Base-by-base conservation (phyloP, 2,797 vertebrate species). In the Notoglanidium macrostoma region DNA sequence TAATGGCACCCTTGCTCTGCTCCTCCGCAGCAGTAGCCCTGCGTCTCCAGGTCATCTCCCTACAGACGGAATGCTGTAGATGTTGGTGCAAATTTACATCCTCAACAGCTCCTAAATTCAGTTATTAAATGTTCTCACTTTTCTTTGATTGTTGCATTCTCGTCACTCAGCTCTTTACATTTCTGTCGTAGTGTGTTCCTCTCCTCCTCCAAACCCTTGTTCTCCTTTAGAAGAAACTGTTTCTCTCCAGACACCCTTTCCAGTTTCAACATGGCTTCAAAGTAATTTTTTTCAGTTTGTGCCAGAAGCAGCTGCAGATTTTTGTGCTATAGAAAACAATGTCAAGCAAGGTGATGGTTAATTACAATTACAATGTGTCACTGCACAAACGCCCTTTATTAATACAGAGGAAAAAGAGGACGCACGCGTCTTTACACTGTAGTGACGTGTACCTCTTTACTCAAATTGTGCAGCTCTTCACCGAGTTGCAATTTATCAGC, bases 211-310 rank as follows among this genome's bases (percentile, higher is more conserved):
- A 94, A 88, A 9, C 32, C 88, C 85, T 72, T 83, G 87, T 92
- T 96, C 88, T 96, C 95, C 86, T 94, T 92, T 54, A 92, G 79
- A 17, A 94, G 89, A 29, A 91, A 86, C 88, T 93, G 90, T 44
- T 93, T 95, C 89, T 97, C 96, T 12, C 91, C 93, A 0, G 90
- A 92, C 46, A 91, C 83, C 19, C 94, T 92, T 3, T 96, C 94
- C 90, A 96, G 87, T 85, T 95, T 95, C 92, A 96, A 91, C 92
- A 95, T 92, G 7, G 90, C 89, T 88, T 96, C 95, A 90, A 96
- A 96, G 79, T 91, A 95, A 83, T 87, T 95, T 87, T 93, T 95
- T 91, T 96, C 95, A 3, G 91, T 91, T 89, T 94, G 94, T 0
- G 92, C 92, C 63, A 94, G 88, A 17, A 76, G 54, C 2, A 93